phyloP scores from a whole-genome alignment of 2,797 vertebrate genomes.

The Dallia pectoralis region DNA sequence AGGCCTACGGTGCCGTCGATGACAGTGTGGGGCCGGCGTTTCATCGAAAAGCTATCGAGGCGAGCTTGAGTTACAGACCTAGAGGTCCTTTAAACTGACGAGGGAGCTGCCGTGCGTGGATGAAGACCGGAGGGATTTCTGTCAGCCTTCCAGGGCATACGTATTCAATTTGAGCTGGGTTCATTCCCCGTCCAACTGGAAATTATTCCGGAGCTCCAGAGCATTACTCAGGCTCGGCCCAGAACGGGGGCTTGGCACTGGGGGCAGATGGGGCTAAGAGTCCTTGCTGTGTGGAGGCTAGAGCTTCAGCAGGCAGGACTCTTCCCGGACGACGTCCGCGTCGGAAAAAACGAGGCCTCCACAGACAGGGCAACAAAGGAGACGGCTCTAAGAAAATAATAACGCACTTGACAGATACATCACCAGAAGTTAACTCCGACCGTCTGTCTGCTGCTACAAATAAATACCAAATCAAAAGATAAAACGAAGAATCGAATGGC shows the following conservation, averaged over 20 bases:
- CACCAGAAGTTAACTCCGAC: constrained; percentile 61
- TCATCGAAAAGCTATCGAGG: constrained; percentile 22
- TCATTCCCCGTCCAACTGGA: constrained; percentile 63
- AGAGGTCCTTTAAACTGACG: constrained; percentile 31
- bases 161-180: constrained; percentile 58
- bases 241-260: constrained; percentile 34
- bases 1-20: constrained; percentile 34
- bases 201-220: constrained; percentile 62
- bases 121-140: constrained; percentile 45
- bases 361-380: constrained; percentile 50
- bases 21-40: constrained; percentile 25
- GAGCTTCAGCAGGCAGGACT: constrained; percentile 29
- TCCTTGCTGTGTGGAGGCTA: constrained; percentile 29
- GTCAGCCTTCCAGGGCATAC: constrained; percentile 48
- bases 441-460: constrained; percentile 52
- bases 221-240: constrained; percentile 65
- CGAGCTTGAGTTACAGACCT: constrained; percentile 17
- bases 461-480: constrained; percentile 50
- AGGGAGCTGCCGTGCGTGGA: constrained; percentile 43
- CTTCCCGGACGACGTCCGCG: constrained; percentile 54
- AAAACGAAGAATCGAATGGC: constrained; percentile 42
- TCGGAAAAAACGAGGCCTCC: constrained; percentile 48
- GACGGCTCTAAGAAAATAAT: constrained; percentile 39
- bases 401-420: constrained; percentile 60
- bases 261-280: constrained; percentile 42